Evolutionary conservation across 2,797 vertebrate species (phyloP), one percentile per base, ranked within the genome.

Genomic region (Hyperoplus lanceolatus): DNA sequence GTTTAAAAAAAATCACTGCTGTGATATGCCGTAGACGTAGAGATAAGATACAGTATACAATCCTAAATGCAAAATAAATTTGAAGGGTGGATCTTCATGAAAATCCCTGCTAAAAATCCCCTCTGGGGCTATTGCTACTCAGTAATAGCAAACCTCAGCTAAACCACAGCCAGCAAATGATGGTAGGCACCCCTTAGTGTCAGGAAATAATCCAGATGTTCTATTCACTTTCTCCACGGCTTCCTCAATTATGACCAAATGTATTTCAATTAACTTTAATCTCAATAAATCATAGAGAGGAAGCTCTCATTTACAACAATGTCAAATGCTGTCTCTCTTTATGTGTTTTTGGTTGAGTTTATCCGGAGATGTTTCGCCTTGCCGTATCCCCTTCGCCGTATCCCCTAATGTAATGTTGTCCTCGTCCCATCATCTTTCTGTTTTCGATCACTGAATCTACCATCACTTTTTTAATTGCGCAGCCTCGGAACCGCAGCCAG

Each of bases 181-280:
- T 78, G 79, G 71, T 80, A 79, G 68, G 75, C 62, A 55, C 65
- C 62, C 46, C 18, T 61, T 59, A 66, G 29, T 10, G 6, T 81
- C 55, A 56, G 58, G n/a, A 5, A 83, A 73, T 42, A 70, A 54
- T 3, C 75, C 18, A 65, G 54, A 21, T 10, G 49, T 68, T 73
- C 10, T 38, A 45, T 18, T 43, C 39, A 53, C 2, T 70, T 67
- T 62, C 43, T 64, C 68, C 68, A 61, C 64, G 56, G 66, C 59
- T 56, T 60, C 49, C 50, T 62, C 9, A 51, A 1, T 43, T 41
- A 4, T 55, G 15, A 68, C 43, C 21, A 6, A 29, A 29, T 29
- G 3, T 29, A 29, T 29, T 29, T 29, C 3, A 29, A 29, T 29
- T 29, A 29, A 29, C 29, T 29, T 29, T 29, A 29, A 29, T 29